Conservation (phyloP, 23 tunicate genomes). For the Oikopleura albicans region DNA sequence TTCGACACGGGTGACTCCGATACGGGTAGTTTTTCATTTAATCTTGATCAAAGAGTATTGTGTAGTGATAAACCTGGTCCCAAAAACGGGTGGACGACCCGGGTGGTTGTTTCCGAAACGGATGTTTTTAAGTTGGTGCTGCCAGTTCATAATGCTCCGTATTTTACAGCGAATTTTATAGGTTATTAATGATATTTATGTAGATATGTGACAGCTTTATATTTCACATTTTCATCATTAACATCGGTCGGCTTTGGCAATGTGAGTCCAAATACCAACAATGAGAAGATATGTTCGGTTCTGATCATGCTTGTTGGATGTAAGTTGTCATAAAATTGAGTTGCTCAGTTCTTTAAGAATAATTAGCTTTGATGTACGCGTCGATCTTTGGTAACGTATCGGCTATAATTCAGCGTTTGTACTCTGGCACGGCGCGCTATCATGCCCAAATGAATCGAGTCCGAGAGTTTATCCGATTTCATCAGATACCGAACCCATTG, state of each 20-base stretch:
- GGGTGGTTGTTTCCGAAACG: no score
- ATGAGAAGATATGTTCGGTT: constrained; percentile 50
- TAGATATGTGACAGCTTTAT: constrained; percentile 42
- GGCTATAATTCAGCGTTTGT: constrained; percentile 58
- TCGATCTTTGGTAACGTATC: constrained; percentile 63
- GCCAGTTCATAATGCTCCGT: no score
- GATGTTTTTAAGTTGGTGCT: no score
- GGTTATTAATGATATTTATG: not conserved
- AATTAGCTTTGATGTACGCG: constrained; percentile 64
- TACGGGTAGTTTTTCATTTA: not conserved
- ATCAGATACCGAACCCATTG: constrained; percentile 58
- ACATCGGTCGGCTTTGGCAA: constrained; percentile 68
- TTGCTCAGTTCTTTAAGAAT: not conserved
- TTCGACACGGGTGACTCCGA: no score
- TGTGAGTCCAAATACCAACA: constrained; percentile 58
- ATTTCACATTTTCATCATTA: constrained; percentile 54
- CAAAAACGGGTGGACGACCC: no score
- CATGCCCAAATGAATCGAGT: constrained; percentile 61
- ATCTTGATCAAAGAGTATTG: not conserved
- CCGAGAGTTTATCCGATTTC: constrained; percentile 41
- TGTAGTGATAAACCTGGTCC: no score
- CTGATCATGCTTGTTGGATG: constrained; percentile 60
- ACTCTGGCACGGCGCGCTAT: constrained; percentile 57
- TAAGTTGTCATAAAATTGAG: constrained; percentile 18
- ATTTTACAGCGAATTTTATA: no score